Evolutionary conservation across 2,113 vertebrate genomes (phyloP).

Genomic region (Columba livia): DNA sequence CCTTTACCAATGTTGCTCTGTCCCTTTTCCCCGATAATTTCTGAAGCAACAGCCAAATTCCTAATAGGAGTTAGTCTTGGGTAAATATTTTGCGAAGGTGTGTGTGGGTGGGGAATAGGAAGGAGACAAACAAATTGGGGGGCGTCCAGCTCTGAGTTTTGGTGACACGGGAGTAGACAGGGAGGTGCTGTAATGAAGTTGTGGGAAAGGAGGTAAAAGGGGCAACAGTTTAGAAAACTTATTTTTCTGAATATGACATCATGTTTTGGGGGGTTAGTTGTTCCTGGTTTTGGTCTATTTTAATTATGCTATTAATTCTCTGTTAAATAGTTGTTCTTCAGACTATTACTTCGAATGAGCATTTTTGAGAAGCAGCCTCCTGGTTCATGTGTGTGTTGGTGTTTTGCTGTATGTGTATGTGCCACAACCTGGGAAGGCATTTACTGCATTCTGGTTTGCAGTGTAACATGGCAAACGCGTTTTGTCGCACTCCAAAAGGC

Average conservation of each 20-base stretch:
- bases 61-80: background rate
- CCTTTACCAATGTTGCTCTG: background rate
- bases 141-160: background rate
- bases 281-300: background rate
- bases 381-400: background rate
- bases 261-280: rapidly evolving
- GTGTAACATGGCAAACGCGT: rapidly evolving
- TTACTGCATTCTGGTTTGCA: background rate
- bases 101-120: too few species aligned
- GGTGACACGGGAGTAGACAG: background rate
- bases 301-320: background rate
- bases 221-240: background rate
- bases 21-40: background rate
- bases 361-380: background rate
- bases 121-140: background rate
- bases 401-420: rapidly evolving
- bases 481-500: background rate
- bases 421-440: background rate
- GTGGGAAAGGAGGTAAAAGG: background rate
- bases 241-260: background rate
- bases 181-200: background rate
- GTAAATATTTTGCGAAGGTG: background rate
- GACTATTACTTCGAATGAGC: background rate
- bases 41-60: background rate
- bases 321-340: background rate